A percentile compares a stretch with the other conserved stretches of the same genome.
Evolutionary conservation across 37 sponge, comb jelly and placozoan genomes (phyloP).

Genomic region (Aplysina aerophoba): DNA sequence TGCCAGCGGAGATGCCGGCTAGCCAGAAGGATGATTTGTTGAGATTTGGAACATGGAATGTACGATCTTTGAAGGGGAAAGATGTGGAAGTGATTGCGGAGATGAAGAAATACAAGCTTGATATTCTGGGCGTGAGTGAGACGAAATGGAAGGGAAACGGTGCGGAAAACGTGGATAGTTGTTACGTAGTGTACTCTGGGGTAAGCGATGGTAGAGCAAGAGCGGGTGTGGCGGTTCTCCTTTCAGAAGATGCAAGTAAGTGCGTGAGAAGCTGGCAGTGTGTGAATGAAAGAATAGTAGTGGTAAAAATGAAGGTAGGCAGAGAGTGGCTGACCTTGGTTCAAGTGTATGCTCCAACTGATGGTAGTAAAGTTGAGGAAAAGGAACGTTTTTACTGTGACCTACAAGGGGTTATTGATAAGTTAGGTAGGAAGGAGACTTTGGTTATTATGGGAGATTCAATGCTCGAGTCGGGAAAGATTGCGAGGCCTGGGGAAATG

Average conservation of each 20-base stretch:
- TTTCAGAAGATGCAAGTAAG: not conserved
- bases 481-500: constrained; percentile 9
- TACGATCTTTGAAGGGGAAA: not conserved
- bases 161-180: not conserved
- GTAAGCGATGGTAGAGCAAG: constrained; percentile 10
- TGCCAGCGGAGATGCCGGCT: too few relatives aligned
- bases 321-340: constrained; percentile 8
- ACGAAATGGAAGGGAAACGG: not conserved
- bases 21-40: not conserved
- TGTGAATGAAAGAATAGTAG: constrained; percentile 10
- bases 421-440: not conserved
- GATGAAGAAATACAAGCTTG: constrained; percentile 5
- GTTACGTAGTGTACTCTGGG: constrained; percentile 9
- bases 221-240: constrained; percentile 5
- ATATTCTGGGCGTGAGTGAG: not conserved
- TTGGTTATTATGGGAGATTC: constrained; percentile 20
- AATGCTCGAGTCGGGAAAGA: not conserved
- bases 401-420: not conserved
- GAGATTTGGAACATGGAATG: constrained; percentile 13
- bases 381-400: not conserved
- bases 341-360: constrained; percentile 25
- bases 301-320: constrained; percentile 21
- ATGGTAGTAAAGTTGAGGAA: not conserved
- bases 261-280: not conserved
- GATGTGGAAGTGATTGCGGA: constrained; percentile 18